These are phyloP conservation scores for Alloscopus bannaensis DNA, from an alignment of 2,888 invertebrate species.

Conservation along the genomic window DNA sequence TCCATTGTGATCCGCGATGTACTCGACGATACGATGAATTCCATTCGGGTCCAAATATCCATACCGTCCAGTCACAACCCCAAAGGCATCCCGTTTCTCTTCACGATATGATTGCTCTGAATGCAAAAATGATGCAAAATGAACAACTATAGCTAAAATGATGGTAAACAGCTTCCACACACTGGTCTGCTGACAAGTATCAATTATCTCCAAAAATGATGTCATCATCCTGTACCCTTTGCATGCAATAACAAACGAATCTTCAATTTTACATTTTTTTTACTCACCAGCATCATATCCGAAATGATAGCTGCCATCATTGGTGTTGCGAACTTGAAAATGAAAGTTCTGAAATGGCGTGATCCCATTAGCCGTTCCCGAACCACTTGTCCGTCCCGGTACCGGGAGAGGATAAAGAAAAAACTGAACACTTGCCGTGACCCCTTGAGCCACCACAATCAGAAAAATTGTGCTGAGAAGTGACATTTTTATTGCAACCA, in stretches of 20 bases:
- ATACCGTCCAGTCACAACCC: conserved; percentile 84
- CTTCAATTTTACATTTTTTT: too few relatives aligned
- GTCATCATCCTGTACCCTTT: too few relatives aligned
- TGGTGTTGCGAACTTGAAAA: conserved; percentile 57
- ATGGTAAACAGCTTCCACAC: neutral
- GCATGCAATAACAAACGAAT: too few relatives aligned
- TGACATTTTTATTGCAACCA: conserved; percentile 19
- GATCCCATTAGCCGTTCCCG: neutral
- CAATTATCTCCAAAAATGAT: conserved; percentile 11
- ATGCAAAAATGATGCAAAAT: conserved; percentile 9
- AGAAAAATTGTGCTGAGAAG: neutral
- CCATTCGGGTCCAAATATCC: conserved; percentile 83
- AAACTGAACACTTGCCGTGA: conserved; percentile 44
- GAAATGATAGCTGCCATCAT: conserved; percentile 65
- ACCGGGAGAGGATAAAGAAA: conserved; percentile 51
- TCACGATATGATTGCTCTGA: conserved; percentile 82
- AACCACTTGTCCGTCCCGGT: conserved; percentile 36
- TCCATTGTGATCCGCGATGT: conserved; percentile 82
- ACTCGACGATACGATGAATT: conserved; percentile 79
- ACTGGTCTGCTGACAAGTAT: conserved; percentile 10
- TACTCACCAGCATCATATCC: conserved; percentile 65
- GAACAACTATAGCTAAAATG: neutral
- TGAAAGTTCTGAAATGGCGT: conserved; percentile 51
- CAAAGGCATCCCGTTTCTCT: conserved; percentile 83
- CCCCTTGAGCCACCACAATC: conserved; percentile 34